phyloP scores from a whole-genome alignment of 2,113 vertebrate genomes.

The Proteles cristata region DNA sequence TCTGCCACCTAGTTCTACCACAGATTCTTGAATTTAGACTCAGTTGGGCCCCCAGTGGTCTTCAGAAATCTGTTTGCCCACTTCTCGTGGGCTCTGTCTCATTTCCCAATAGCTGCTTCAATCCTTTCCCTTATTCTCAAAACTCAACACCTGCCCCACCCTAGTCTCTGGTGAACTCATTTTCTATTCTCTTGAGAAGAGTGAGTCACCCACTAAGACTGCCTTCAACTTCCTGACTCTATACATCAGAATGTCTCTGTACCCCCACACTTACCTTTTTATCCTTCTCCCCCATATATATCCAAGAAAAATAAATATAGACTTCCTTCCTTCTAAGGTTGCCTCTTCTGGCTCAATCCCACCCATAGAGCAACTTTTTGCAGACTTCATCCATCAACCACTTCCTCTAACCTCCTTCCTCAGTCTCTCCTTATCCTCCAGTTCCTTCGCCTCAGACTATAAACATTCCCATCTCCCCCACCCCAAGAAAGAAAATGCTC shows the following conservation, averaged over 20 bases:
- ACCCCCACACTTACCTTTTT: background rate
- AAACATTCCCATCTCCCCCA: background rate
- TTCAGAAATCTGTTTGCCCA: background rate
- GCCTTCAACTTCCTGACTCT: background rate
- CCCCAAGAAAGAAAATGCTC: background rate
- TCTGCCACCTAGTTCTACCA: background rate
- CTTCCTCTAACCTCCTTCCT: background rate
- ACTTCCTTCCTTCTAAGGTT: background rate
- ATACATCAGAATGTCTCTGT: background rate
- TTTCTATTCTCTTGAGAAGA: background rate
- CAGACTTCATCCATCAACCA: background rate
- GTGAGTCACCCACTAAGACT: background rate
- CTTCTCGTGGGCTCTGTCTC: background rate
- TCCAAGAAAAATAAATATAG: background rate
- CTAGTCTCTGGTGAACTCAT: background rate
- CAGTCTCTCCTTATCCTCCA: background rate
- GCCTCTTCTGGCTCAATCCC: background rate
- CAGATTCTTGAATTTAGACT: background rate
- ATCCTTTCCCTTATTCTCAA: background rate
- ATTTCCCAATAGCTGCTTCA: background rate
- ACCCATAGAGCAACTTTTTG: conserved; percentile 47
- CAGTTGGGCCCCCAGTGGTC: too few relatives aligned
- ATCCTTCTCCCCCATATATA: background rate
- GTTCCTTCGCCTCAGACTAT: background rate
- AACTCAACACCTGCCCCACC: background rate